phyloP scores from a whole-genome alignment of 2,888 invertebrate genomes.

The Stenodera caucasica region DNA sequence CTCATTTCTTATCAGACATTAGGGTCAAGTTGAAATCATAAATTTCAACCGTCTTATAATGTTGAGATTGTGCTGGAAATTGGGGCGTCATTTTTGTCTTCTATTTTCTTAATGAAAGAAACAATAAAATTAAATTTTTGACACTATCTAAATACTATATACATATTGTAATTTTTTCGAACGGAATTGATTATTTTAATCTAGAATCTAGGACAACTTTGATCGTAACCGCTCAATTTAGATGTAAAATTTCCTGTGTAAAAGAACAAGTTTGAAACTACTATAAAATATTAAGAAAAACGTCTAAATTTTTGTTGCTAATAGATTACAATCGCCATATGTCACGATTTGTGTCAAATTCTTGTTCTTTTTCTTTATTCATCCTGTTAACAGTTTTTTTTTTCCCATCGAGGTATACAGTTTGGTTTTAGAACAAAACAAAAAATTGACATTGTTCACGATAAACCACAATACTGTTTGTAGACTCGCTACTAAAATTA shows the following conservation, averaged over 20 bases:
- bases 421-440: not conserved
- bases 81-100: not conserved
- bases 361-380: not conserved
- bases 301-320: not conserved
- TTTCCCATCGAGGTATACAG: not conserved
- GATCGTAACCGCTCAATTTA: slow-evolving; percentile 3
- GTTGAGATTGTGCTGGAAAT: not conserved
- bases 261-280: not conserved
- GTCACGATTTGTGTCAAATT: not conserved
- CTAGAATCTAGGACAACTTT: slow-evolving; percentile 2
- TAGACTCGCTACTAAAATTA: not conserved
- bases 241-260: not conserved
- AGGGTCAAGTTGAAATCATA: slow-evolving; percentile 6
- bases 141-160: not conserved
- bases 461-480: not conserved
- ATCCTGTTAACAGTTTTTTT: not conserved
- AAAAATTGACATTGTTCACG: not conserved
- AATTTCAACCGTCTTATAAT: not conserved
- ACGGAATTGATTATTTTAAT: not conserved
- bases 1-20: slow-evolving; percentile 5
- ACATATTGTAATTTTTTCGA: not conserved
- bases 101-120: not conserved
- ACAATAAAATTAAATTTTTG: not conserved
- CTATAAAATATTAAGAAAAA: too few relatives aligned
- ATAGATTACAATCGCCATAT: slow-evolving; percentile 1